These are phyloP conservation scores for Diorhabda elongata DNA, from an alignment of 1,140 invertebrate genomes.

Conservation along the genomic window DNA sequence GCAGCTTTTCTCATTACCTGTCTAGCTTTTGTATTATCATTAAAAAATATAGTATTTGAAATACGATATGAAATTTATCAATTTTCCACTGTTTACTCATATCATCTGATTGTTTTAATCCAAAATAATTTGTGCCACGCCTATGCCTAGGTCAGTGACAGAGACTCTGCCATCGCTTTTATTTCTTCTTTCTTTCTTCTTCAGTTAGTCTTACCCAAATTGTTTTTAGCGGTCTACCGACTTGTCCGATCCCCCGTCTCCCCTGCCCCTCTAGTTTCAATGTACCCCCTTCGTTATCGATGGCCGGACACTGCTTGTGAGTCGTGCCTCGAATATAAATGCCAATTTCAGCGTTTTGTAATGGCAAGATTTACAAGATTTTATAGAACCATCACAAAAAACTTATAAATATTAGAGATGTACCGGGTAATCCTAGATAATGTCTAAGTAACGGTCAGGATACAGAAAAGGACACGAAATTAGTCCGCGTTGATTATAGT, in stretches of 20 bases:
- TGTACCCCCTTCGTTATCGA: constrained; percentile 1
- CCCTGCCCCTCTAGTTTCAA: not conserved
- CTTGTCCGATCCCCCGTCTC: not conserved
- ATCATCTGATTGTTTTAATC: not conserved
- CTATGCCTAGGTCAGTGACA: not conserved
- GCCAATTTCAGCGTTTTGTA: not conserved
- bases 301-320: not conserved
- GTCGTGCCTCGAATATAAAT: not conserved
- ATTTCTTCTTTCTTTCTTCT: not conserved
- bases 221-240: constrained; percentile 1
- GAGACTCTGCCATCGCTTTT: not conserved
- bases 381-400: no score
- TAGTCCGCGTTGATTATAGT: no score
- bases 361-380: not conserved
- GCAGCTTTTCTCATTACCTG: no score
- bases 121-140: not conserved
- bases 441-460: no score
- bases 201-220: not conserved
- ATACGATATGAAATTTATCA: not conserved
- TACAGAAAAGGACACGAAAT: no score
- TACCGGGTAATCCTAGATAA: no score
- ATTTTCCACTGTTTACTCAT: not conserved
- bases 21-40: no score
- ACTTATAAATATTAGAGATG: no score
- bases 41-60: not conserved